Base-by-base conservation (phyloP, 2,797 vertebrate genomes). In the Acrocephalus scirpaceus region DNA sequence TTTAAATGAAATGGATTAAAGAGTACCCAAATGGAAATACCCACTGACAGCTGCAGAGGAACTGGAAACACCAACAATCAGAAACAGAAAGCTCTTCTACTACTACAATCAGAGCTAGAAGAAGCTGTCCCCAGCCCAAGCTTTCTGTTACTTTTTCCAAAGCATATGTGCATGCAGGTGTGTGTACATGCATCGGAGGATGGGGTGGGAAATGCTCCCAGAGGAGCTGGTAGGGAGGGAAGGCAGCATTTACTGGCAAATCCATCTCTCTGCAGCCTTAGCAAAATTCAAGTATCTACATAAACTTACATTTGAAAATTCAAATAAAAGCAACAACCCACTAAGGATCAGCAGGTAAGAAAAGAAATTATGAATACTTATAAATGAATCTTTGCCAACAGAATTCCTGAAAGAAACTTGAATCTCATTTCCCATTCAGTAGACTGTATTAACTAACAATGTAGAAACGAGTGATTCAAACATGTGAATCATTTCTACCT, bases 401-500 rank as follows among this genome's bases (percentile, higher is more conserved):
- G 60, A 57, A 91, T 65, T 84, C 60, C 86, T 73, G 36, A 70
- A 84, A 94, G 48, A 94, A 93, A 72, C 32, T 16, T 42, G 19
- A 90, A 65, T 57, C 62, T 69, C 8, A 62, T 66, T 92, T 86
- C 57, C 87, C 80, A 81, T 56, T 92, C 90, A 82, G 50, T 4
- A 81, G 56, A 61, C 9, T 48, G 51, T 45, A 88, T 71, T 81
- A 92, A 90, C 56, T 78, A 90, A 91, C 47, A 80, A 89, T 32
- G 66, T 36, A 84, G 83, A 92, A 96, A 82, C 72, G 38, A 91
- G 60, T 57, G 79, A 95, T 78, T 95, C 61, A 95, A 92, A 94
- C 8, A 65, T 47, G n/a, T 76, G 93, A 95, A 77, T 95, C 45
- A 96, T 81, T 89, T 93, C 82, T 94, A 95, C 81, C 88, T 95